Percentiles rank a stretch among this genome's conserved stretches.
phyloP scores from a whole-genome alignment of 2,888 invertebrate species.

The Acanthopleura granulata region DNA sequence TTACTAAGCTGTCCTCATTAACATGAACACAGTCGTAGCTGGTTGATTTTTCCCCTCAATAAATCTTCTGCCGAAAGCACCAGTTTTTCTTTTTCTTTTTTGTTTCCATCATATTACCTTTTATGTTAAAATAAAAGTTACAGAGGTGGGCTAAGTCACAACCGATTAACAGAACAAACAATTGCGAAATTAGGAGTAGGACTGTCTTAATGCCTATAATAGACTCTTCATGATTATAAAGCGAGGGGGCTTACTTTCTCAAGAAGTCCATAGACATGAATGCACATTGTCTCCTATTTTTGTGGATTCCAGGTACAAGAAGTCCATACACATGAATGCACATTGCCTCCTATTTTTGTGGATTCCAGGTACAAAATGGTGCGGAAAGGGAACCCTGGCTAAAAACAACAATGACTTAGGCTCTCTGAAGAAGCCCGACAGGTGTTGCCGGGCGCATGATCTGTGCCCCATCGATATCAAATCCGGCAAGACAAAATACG shows the following conservation, averaged over 20 bases:
- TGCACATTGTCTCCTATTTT: not conserved
- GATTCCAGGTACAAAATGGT: conserved; percentile 1
- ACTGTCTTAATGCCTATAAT: too few species aligned
- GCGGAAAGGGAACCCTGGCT: not conserved
- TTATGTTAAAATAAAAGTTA: too few species aligned
- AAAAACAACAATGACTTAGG: conserved; percentile 5
- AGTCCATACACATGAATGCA: not conserved
- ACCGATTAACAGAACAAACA: too few species aligned
- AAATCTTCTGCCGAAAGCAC: too few species aligned
- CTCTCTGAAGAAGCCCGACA: not conserved
- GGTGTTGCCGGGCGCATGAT: not conserved
- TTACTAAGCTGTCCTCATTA: not conserved
- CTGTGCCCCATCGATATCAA: not conserved
- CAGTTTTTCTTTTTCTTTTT: too few species aligned
- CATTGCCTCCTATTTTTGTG: not conserved
- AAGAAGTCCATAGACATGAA: not conserved
- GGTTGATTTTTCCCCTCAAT: too few species aligned
- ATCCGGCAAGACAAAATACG: not conserved
- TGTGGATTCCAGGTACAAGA: not conserved
- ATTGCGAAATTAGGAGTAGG: too few species aligned
- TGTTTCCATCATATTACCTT: too few species aligned
- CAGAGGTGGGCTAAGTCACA: too few species aligned
- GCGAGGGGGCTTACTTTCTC: too few species aligned
- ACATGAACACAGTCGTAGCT: too few species aligned
- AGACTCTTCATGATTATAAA: too few species aligned